Evolutionary conservation across 2,888 invertebrate genomes (phyloP), one percentile per base, ranked within the genome.

Genomic region (Archips xylosteana): DNA sequence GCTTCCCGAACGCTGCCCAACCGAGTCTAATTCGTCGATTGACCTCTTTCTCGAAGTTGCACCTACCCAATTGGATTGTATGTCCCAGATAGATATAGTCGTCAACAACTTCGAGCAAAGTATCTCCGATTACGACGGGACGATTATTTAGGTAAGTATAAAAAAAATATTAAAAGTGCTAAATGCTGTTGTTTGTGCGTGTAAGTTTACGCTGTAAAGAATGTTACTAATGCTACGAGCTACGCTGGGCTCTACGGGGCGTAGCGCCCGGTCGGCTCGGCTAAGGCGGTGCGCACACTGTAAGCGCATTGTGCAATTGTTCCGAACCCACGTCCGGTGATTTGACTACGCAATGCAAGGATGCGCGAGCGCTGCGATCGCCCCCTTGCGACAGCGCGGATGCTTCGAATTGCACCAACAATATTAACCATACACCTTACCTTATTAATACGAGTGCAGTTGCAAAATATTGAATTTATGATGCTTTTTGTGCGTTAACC

Each of bases 351-450:
- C 92, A 92, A 92, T 87, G 85, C 87, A 88, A 91, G 93, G 93
- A 93, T 92, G 92, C 87, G 87, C 90, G 80, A 78, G 79, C 80
- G 77, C 78, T 12, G 80, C 84, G 86, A 84, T 80, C 82, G 85
- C 83, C 86, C 83, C 86, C 91, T 93, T 92, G 89, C 92, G 92
- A 91, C 92, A 93, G 89, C 90, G 87, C 93, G 93, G 94, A 93
- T 91, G 90, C 92, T 88, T 85, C 88, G 83, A 84, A 87, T 92
- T 92, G 92, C 94, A 90, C 88, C 85, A 87, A 81, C 83, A 83
- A 83, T 82, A 86, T 86, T 84, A 86, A 84, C 86, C 85, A 86
- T 87, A 86, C 83, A 80, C 83, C 90, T 90, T 83, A 80, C 83
- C 90, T 90, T 92, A 92, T 92, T 91, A 92, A 93, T 92, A 92